Evolutionary conservation across 1,140 invertebrate genomes (phyloP).

Genomic region (roundworm (Caenorhabditis elegans)): DNA sequence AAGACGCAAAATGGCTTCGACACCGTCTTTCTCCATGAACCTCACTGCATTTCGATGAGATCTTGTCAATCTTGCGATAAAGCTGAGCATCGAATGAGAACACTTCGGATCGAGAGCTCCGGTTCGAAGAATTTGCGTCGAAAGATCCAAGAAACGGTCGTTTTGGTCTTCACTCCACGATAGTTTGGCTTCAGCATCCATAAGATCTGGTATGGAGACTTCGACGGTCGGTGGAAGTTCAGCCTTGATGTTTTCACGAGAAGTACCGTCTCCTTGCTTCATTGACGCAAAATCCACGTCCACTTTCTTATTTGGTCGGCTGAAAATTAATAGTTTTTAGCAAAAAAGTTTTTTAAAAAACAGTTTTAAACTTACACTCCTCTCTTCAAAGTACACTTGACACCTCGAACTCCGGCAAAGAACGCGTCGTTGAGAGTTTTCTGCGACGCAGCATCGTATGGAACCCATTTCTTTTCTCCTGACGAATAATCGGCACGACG

Average conservation of each 20-base stretch:
- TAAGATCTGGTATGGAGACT: neutral
- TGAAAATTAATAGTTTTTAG: neutral
- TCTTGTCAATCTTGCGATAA: slow-evolving; percentile 23
- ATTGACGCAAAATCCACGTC: slow-evolving; percentile 18
- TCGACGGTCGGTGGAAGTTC: slow-evolving; percentile 17
- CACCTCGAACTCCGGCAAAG: neutral
- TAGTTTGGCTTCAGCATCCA: neutral
- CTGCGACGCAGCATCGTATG: neutral
- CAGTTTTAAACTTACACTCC: neutral
- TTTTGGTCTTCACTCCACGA: slow-evolving; percentile 1
- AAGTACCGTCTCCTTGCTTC: neutral
- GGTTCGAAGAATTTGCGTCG: neutral
- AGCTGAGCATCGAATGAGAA: slow-evolving; percentile 21
- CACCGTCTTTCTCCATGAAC: slow-evolving; percentile 11
- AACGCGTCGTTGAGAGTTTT: slow-evolving; percentile 28
- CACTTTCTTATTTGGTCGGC: neutral
- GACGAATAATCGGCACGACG: neutral
- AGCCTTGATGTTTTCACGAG: neutral
- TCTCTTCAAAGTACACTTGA: neutral
- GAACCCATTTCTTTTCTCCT: slow-evolving; percentile 29
- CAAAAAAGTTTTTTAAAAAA: neutral
- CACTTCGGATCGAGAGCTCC: neutral
- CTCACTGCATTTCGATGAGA: neutral
- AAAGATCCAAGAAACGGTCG: neutral
- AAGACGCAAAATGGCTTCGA: slow-evolving; percentile 6